phyloP scores from a whole-genome alignment of 2,113 vertebrate genomes.

The Montifringilla adamsi region DNA sequence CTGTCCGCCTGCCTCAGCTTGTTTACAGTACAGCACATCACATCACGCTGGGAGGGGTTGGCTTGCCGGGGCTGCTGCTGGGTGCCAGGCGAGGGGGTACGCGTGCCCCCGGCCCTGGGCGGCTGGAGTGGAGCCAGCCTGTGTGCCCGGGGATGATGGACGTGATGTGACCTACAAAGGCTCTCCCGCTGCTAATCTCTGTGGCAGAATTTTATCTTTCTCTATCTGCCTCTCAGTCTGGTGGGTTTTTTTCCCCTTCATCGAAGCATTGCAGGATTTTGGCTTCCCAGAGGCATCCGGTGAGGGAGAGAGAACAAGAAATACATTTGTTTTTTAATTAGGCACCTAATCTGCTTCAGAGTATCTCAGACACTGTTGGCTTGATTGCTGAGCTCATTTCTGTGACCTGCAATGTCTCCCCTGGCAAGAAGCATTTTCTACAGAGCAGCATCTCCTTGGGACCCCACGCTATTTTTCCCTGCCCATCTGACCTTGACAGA shows the following conservation, averaged over 20 bases:
- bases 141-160: not conserved
- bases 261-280: constrained; percentile 27
- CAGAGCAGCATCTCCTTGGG: not conserved
- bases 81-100: accelerated
- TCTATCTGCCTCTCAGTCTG: not conserved
- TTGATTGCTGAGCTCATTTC: not conserved
- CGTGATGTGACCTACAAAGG: constrained; percentile 40
- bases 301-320: not conserved
- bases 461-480: accelerated
- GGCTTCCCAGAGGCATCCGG: not conserved
- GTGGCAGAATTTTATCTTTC: constrained; percentile 40
- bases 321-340: not conserved
- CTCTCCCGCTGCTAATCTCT: constrained; percentile 16
- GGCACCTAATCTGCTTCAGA: not conserved
- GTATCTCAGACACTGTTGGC: not conserved
- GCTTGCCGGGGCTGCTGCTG: accelerated
- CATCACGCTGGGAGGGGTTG: accelerated
- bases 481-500: constrained; percentile 54
- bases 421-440: not conserved
- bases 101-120: accelerated
- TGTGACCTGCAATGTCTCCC: not conserved
- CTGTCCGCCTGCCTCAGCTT: not conserved
- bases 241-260: not conserved
- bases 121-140: not conserved
- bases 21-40: not conserved